Conservation (phyloP, 2,113 vertebrate genomes). For the Martes martes region DNA sequence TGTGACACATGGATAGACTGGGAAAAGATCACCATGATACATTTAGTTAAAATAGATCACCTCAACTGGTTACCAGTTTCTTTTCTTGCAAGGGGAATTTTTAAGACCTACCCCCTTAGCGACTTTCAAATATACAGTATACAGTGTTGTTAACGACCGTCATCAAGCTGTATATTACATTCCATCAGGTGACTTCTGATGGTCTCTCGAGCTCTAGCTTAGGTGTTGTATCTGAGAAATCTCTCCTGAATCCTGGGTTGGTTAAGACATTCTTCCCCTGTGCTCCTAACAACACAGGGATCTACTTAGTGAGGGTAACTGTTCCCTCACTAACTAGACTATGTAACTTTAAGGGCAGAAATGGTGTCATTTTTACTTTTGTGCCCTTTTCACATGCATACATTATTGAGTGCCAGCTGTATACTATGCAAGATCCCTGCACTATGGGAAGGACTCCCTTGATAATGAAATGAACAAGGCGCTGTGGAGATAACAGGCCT, state of each 20-base stretch:
- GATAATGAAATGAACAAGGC: neutral
- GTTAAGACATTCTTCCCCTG: no score
- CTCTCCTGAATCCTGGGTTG: neutral
- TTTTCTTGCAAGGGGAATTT: neutral
- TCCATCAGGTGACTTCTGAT: no score
- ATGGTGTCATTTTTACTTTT: neutral
- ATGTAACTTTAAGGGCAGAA: neutral
- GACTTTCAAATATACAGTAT: neutral
- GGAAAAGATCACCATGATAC: neutral
- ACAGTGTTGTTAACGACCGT: neutral
- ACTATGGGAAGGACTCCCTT: neutral
- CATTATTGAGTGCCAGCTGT: neutral
- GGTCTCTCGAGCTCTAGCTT: neutral
- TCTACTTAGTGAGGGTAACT: neutral
- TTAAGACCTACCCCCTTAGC: neutral
- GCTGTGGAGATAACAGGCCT: neutral
- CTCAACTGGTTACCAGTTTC: neutral
- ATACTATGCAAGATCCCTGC: neutral
- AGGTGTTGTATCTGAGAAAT: neutral
- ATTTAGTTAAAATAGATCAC: neutral
- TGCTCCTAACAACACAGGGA: neutral
- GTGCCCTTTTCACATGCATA: neutral
- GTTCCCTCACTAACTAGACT: neutral
- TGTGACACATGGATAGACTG: neutral
- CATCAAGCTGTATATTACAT: neutral